Evolutionary conservation across 2,113 vertebrate species (phyloP), one percentile per base, ranked within the genome.

Genomic region (Oreotragus oreotragus): DNA sequence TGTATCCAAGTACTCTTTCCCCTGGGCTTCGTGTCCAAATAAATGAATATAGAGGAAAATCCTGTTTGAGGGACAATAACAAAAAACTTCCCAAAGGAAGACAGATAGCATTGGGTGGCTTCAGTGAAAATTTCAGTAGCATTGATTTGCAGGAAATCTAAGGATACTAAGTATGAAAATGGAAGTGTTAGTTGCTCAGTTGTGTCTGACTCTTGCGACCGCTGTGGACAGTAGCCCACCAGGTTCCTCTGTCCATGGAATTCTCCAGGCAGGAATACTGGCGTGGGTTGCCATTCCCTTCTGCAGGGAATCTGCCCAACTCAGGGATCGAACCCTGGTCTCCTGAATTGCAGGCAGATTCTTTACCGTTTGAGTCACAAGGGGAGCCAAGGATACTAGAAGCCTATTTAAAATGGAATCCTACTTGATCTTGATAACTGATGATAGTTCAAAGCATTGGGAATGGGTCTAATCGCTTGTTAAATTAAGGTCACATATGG

Each of bases 401-500:
- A 90, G 6, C 81, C 66, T 95, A 45, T 88, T 97, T 90, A 85
- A 97, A 97, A 88, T 60, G 88, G 28, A 55, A 88, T 51, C n/a
- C 43, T 92, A 43, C 45, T 97, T 97, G 83, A 93, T 96, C 53
- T 91, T 58, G 47, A 86, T 58, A 95, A 86, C 70, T 23, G 64
- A 87, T 95, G 83, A 27, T 27, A 94, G 79, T 93, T 97, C 80
- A 94, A 93, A 93, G 91, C n/a, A 55, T 70, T 7, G 6, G 17
- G 39, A 84, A 53, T 84, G 70, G 79, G 58, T 88, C 70, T 77
- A 96, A 96, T 98, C 7, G 1, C 64, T 94, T 96, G 70, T 84
- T 90, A 96, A 93, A 94, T 96, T 96, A 95, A 86, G 88, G 97
- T 91, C 79, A 49, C 39, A 73, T 85, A 45, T 70, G 58, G 66